phyloP scores from a whole-genome alignment of 2,888 invertebrate species.

The Drosophila nr. perissopoda region DNA sequence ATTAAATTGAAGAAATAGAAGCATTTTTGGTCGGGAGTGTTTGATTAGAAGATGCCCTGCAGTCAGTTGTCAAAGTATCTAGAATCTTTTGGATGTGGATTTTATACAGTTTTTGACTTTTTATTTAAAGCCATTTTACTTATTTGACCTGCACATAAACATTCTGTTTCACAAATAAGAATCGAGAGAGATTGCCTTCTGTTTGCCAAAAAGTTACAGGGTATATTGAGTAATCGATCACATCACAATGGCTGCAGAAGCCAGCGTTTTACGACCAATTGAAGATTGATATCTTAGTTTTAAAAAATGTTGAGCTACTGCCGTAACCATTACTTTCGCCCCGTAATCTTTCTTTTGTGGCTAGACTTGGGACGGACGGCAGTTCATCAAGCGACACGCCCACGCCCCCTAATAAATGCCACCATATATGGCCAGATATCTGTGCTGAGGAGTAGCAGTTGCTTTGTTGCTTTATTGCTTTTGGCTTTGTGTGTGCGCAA shows the following conservation, averaged over 20 bases:
- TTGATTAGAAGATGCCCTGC: background rate
- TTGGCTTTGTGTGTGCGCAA: constrained; percentile 48
- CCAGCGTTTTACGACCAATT: background rate
- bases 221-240: constrained; percentile 39
- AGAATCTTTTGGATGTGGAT: background rate
- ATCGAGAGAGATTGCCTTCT: background rate
- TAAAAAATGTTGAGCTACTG: constrained; percentile 18
- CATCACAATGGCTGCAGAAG: background rate
- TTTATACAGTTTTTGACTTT: background rate
- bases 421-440: constrained; percentile 45
- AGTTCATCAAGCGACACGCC: constrained; percentile 66
- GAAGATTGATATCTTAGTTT: constrained; percentile 34
- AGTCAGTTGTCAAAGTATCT: background rate
- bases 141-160: background rate
- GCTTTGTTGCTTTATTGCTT: constrained; percentile 3
- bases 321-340: constrained; percentile 34
- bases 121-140: background rate
- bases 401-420: constrained; percentile 53
- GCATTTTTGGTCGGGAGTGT: background rate
- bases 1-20: constrained; percentile 5
- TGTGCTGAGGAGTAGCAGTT: constrained; percentile 4
- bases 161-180: background rate
- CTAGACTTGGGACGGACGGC: constrained; percentile 35
- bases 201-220: background rate
- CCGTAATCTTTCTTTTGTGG: constrained; percentile 15